Conservation (phyloP, 2,113 vertebrate species). For the Percopsis transmontana region DNA sequence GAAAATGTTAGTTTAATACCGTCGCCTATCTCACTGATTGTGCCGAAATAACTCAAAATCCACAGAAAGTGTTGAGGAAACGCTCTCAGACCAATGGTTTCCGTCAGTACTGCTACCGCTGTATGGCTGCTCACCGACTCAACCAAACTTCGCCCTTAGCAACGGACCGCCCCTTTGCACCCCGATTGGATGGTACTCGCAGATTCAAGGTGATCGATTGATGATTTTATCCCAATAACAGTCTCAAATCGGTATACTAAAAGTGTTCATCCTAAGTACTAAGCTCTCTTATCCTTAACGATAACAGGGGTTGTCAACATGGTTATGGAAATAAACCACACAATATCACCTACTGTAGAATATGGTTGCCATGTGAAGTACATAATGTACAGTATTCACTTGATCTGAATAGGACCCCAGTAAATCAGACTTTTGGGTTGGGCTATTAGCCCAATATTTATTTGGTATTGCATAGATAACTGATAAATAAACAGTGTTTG, state of each 20-base stretch:
- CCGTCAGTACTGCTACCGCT: constrained; percentile 59
- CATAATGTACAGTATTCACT: no score
- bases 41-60: constrained; percentile 63
- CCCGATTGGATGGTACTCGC: constrained; percentile 49
- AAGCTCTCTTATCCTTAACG: no score
- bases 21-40: constrained; percentile 44
- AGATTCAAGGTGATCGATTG: constrained; percentile 46
- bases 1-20: constrained; percentile 32
- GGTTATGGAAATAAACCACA: no score
- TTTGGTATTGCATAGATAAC: no score
- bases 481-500: no score
- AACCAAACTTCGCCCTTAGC: constrained; percentile 80
- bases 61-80: constrained; percentile 56
- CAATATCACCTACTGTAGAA: no score
- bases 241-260: background rate
- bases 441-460: no score
- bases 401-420: no score
- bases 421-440: no score
- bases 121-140: constrained; percentile 63
- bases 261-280: no score
- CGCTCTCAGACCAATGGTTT: constrained; percentile 56
- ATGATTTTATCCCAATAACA: background rate
- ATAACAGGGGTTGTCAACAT: no score
- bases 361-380: no score
- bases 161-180: constrained; percentile 71